Evolutionary conservation across 2,797 vertebrate species (phyloP), one percentile per base, ranked within the genome.

Genomic region (Phrynocephalus guinanensis): DNA sequence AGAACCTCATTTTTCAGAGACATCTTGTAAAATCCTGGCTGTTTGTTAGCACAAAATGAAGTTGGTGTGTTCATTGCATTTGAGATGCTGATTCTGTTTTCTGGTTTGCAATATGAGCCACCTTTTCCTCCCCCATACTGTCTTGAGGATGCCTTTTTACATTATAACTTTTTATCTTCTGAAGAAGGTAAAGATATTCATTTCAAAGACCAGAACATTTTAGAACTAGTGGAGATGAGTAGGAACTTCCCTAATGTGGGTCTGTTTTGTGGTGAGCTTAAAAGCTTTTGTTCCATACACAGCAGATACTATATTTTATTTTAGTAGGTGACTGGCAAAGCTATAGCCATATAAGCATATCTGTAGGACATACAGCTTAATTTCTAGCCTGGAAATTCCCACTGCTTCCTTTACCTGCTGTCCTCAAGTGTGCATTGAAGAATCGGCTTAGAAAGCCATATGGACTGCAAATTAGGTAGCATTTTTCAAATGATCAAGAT

Each of bases 251-350:
- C 52, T 56, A 56, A 10, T 15, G 52, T 56, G 9, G 52, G 52
- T 56, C 52, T 56, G 13, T 56, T 56, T 56, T 56, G 52, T 56
- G 52, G 13, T 56, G 9, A 56, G 9, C 9, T 56, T 56, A 13
- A 56, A 56, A 56, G 13, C 52, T 56, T 13, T 56, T 56, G 5
- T 50, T 79, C 71, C 30, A 48, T 56, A 72, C 56, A 0, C 28
- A 0, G 2, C 66, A 26, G 71, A 6, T 0, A 0, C 6, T n/a
- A 9, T 1, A 63, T 0, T 33, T 30, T 44, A 28, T 1, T 28
- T 33, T 66, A 0, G 0, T n/a, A 0, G 71, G 73, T 1, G n/a
- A n/a, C 26, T 13, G 79, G 13, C 44, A 0, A 30, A 56, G 52
- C 8, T 13, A 56, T 8, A 13, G 1, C 86, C 88, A 83, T 1